These are phyloP conservation scores for Mesorhabditis spiculigera DNA, from an alignment of 2,888 invertebrate genomes.

Conservation along the genomic window DNA sequence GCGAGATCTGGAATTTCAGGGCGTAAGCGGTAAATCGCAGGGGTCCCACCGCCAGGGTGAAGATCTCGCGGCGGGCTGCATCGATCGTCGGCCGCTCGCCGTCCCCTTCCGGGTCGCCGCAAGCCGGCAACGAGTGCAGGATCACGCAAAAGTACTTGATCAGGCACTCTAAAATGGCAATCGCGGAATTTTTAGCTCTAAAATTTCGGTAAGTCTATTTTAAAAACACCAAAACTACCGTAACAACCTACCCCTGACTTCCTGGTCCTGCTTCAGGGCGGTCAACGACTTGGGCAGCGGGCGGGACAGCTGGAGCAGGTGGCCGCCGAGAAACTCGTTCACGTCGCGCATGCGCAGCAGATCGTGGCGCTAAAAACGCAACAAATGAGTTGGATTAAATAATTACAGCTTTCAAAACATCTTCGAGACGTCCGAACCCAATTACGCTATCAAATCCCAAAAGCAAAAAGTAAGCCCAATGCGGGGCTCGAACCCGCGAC, in stretches of 20 bases:
- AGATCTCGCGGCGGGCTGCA: background rate
- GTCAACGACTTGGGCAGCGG: background rate
- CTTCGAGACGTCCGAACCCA: too few species aligned
- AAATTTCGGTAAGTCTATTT: too few species aligned
- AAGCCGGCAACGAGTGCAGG: background rate
- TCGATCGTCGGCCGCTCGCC: constrained; percentile 2
- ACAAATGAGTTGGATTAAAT: too few species aligned
- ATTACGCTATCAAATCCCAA: too few species aligned
- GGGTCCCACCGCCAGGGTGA: background rate
- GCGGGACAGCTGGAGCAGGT: background rate
- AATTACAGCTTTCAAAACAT: too few species aligned
- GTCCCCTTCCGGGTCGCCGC: background rate
- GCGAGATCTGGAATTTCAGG: too few species aligned
- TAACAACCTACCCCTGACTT: too few species aligned
- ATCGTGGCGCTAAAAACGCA: background rate
- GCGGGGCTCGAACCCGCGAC: constrained; percentile 57
- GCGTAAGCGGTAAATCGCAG: too few species aligned
- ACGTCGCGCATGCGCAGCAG: background rate
- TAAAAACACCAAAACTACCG: background rate
- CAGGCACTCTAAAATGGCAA: background rate
- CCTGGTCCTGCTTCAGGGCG: background rate
- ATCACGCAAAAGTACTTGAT: background rate
- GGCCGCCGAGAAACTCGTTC: background rate
- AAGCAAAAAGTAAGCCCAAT: constrained; percentile 35
- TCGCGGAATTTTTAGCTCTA: too few species aligned